Conservation (phyloP, 1,140 invertebrate genomes). For the Frieseomelitta varia region DNA sequence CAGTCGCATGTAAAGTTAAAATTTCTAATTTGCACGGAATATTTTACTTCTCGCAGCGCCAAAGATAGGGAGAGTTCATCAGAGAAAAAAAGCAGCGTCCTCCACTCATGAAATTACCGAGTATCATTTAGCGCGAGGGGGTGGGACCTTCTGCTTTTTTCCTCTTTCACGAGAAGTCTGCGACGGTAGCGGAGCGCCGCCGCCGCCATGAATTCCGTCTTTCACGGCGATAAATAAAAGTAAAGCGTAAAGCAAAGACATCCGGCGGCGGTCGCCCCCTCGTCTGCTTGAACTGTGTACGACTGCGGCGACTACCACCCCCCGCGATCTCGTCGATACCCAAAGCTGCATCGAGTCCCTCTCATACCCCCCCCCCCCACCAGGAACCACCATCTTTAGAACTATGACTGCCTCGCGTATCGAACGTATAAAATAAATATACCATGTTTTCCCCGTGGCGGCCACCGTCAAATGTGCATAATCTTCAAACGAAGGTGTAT, state of each 20-base stretch:
- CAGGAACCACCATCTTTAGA: constrained; percentile 25
- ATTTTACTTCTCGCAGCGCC: background rate
- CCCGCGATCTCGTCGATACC: constrained; percentile 55
- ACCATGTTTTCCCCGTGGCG: constrained; percentile 66
- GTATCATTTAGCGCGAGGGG: constrained; percentile 19
- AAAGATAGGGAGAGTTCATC: background rate
- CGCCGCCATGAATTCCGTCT: constrained; percentile 52
- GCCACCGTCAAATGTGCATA: constrained; percentile 66
- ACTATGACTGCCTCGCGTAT: constrained; percentile 52
- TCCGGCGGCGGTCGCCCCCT: constrained; percentile 15
- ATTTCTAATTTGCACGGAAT: background rate
- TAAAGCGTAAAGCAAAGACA: constrained; percentile 68
- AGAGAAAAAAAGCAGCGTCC: background rate
- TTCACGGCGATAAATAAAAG: constrained; percentile 71
- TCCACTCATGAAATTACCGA: constrained; percentile 37
- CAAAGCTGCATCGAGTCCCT: constrained; percentile 49
- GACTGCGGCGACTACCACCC: constrained; percentile 36
- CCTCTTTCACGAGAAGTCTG: constrained; percentile 16
- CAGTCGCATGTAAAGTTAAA: background rate
- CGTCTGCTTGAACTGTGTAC: constrained; percentile 40
- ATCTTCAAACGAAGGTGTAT: constrained; percentile 76
- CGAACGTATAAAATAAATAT: constrained; percentile 76
- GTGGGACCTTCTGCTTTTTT: background rate
- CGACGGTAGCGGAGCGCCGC: constrained; percentile 4
- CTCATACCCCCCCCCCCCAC: constrained; percentile 31